Base-by-base conservation (phyloP, 2,113 vertebrate species). In the Otus sunia region DNA sequence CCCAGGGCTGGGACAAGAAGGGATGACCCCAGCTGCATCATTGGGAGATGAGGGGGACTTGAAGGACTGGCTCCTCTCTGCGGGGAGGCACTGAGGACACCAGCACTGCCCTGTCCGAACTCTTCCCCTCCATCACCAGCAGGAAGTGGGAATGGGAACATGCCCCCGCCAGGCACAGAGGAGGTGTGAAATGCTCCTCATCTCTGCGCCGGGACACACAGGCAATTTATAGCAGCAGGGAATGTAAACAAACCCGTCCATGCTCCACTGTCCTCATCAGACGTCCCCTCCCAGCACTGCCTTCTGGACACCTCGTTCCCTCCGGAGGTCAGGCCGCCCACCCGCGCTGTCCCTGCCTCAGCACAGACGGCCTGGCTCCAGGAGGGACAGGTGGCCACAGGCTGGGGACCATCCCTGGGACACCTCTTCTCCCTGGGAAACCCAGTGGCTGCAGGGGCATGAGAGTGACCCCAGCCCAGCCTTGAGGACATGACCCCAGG, bases 141-240 rank as follows among this genome's bases (percentile, higher is more conserved):
- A 0, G 58, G 62, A 94, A 83, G 37, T 6, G 3, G 69, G 66
- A 93, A 90, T 0, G 3, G 52, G 26, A 96, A 49, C 3, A 0
- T 43, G 82, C 21, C 62, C 55, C 49, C 1, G 0, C 26, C 6
- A 5, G 69, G 49, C 81, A 88, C 0, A 0, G 92, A 95, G 87
- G 90, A 94, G 81, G 87, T 88, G 92, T 16, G 85, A 96, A 90
- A 90, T 93, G 93, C 53, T 94, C 92, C 62, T 96, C 85, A 3
- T 92, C 6, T 25, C 85, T 85, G 62, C 0, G 3, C 78, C 11
- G 19, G 66, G 66, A 93, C 74, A 50, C 0, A 1, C 58, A 90
- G 85, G 85, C 93, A 76, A 96, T 97, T 96, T 97, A 95, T 97
- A 96, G 96, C 93, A 97, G 92, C 71, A 19, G 92, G 37, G 90